Base-by-base conservation (phyloP, 2,113 vertebrate genomes). In the Phasianus colchicus region DNA sequence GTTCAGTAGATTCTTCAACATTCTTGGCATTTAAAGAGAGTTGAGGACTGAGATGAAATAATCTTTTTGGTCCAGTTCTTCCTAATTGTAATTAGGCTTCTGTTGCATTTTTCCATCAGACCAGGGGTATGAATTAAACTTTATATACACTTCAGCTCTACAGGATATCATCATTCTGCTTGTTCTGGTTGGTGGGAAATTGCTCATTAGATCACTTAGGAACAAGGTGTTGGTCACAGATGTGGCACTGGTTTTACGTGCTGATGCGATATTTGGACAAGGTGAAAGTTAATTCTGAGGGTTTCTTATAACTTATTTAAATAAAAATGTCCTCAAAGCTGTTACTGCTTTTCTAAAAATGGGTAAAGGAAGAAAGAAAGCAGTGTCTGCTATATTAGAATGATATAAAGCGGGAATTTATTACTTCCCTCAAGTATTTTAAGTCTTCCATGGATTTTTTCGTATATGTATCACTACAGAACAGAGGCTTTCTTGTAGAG, bases 401-500 rank as follows among this genome's bases (percentile, higher is more conserved):
- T 48, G 16, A 45, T 72, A 80, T 75, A 32, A 82, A 89, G 88
- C 63, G 72, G 11, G 18, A 54, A 47, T 64, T 67, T 66, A 17
- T 85, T 94, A 21, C 25, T 50, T 85, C 87, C 66, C 16, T 83
- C 17, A 55, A 63, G 29, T 78, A 24, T 45, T 86, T 82, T 69
- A 58, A 65, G 14, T 89, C 66, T 83, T 80, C 13, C 48, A 69
- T 47, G 52, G 63, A 43, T 94, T 92, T 95, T 76, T 72, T 45
- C 19, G 40, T 65, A 1, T 5, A 1, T 17, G 6, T 83, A 11
- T 85, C 38, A 3, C 29, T 85, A 58, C 64, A 76, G 48, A 34
- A 79, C 84, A 76, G 66, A 85, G 63, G 32, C 48, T 72, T 92
- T 86, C 86, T 89, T 89, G 66, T 79, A 32, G 81, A 34, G 30